These are phyloP conservation scores for Petrosia ficiformis DNA, from an alignment of 37 sponge, comb jelly and placozoan genomes.

Conservation along the genomic window DNA sequence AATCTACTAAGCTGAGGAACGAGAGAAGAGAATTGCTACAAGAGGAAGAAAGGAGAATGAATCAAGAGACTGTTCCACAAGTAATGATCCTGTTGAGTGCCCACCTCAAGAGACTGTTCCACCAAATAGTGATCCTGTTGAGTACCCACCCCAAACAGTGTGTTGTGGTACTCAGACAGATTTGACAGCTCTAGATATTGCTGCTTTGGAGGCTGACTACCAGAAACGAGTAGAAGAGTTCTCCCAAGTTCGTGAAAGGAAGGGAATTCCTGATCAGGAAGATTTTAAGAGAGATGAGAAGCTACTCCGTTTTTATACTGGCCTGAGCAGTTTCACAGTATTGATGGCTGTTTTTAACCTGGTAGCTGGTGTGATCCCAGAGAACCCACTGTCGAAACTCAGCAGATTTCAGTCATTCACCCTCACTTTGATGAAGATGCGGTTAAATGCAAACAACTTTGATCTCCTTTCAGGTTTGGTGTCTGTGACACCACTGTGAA, in stretches of 20 bases:
- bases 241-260: not conserved
- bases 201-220: slow-evolving; percentile 25
- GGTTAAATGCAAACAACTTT: slow-evolving; percentile 11
- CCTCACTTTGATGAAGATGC: not conserved
- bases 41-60: no score
- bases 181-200: slow-evolving; percentile 4
- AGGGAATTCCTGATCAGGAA: slow-evolving; percentile 18
- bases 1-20: slow-evolving; percentile 6
- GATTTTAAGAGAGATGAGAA: slow-evolving; percentile 17
- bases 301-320: slow-evolving; percentile 33
- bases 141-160: not conserved
- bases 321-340: slow-evolving; percentile 24
- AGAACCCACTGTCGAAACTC: not conserved
- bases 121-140: not conserved
- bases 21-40: not conserved
- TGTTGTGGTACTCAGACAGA: slow-evolving; percentile 32
- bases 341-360: slow-evolving; percentile 30
- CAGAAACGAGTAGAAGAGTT: slow-evolving; percentile 8
- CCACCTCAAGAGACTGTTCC: no score
- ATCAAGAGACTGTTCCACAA: no score
- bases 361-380: slow-evolving; percentile 17
- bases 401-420: slow-evolving; percentile 14
- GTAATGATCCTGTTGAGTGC: not conserved
- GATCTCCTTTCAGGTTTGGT: slow-evolving; percentile 15
- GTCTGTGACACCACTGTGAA: slow-evolving; percentile 3